Conservation (phyloP, 2,797 vertebrate species). For the Tamandua tetradactyla region DNA sequence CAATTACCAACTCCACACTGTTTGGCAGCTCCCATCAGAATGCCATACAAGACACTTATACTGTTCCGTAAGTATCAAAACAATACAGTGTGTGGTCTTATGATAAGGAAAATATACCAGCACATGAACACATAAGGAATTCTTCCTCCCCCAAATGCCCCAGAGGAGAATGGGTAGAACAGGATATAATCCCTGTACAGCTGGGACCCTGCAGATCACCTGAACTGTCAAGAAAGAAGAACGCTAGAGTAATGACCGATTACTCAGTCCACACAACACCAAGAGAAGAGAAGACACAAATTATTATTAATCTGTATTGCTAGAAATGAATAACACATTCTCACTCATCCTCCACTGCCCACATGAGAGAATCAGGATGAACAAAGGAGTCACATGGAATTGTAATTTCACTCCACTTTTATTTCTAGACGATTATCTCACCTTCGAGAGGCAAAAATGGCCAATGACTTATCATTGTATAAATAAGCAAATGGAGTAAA, state of each 20-base stretch:
- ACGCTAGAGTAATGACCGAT: background rate
- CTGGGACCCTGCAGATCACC: background rate
- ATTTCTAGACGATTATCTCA: slow-evolving; percentile 4
- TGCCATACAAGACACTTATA: slow-evolving; percentile 26
- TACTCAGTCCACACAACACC: background rate
- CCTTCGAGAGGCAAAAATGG: background rate
- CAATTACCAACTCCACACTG: background rate
- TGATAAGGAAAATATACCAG: slow-evolving; percentile 3
- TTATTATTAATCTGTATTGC: background rate
- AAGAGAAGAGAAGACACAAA: background rate
- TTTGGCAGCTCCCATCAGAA: slow-evolving; percentile 32
- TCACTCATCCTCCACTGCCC: background rate
- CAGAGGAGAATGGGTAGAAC: background rate
- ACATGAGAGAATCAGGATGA: background rate
- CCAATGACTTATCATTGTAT: background rate
- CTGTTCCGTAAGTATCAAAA: slow-evolving; percentile 25
- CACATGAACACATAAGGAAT: background rate
- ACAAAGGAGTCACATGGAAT: background rate
- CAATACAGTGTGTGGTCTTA: slow-evolving; percentile 28
- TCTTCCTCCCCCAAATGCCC: background rate
- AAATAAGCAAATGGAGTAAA: background rate
- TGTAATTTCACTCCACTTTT: background rate
- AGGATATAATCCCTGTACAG: background rate
- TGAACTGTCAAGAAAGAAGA: background rate
- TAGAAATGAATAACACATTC: background rate